A percentile compares a stretch with the other conserved stretches of the same genome.
These are phyloP conservation scores for Panorpa germanica DNA, from an alignment of 2,888 invertebrate species.

Conservation along the genomic window DNA sequence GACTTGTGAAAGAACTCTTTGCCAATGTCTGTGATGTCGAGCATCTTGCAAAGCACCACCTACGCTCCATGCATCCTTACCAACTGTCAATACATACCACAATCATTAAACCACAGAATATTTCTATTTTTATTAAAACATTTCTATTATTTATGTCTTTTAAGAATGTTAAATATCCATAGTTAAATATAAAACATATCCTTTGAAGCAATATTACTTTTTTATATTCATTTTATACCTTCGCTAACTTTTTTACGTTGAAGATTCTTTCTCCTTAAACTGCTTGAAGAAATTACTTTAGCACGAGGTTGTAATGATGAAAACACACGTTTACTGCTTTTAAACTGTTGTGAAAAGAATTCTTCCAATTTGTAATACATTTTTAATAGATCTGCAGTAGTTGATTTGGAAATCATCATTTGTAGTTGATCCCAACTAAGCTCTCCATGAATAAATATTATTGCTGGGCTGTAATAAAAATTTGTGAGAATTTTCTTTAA, in stretches of 20 bases:
- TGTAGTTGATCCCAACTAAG: slow-evolving; percentile 92
- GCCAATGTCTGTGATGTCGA: slow-evolving; percentile 89
- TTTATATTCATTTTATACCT: too few relatives aligned
- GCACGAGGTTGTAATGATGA: slow-evolving; percentile 42
- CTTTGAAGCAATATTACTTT: too few relatives aligned
- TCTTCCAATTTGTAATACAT: slow-evolving; percentile 94
- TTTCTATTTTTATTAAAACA: too few relatives aligned
- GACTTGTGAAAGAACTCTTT: slow-evolving; percentile 64
- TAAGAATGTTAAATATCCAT: too few relatives aligned
- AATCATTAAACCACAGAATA: too few relatives aligned
- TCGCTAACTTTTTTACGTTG: too few relatives aligned
- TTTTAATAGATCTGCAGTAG: slow-evolving; percentile 89
- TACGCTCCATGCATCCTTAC: too few relatives aligned
- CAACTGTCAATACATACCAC: too few relatives aligned
- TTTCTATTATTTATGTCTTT: too few relatives aligned
- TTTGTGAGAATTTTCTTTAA: background rate
- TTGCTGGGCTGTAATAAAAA: slow-evolving; percentile 43
- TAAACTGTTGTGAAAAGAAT: slow-evolving; percentile 96
- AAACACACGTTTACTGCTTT: slow-evolving; percentile 84
- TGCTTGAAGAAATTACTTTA: too few relatives aligned
- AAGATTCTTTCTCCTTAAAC: too few relatives aligned
- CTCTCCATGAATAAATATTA: slow-evolving; percentile 82
- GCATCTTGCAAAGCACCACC: slow-evolving; percentile 33
- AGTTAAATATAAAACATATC: too few relatives aligned
- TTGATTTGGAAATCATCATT: slow-evolving; percentile 91